phyloP scores from a whole-genome alignment of 53 echinoderm and acorn worm species.

The Actinopyga echinites region DNA sequence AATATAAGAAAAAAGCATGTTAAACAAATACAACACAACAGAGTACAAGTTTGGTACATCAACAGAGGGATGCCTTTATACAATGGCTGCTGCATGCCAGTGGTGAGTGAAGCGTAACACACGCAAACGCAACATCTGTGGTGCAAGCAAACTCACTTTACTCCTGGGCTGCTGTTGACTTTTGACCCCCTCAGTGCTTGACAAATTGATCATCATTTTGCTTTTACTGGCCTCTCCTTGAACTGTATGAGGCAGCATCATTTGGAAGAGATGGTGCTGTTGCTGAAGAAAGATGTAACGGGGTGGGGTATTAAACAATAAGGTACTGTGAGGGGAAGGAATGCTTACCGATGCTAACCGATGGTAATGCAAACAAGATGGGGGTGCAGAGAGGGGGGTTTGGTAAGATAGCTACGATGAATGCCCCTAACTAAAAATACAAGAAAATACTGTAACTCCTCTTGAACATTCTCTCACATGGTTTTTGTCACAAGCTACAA shows the following conservation, averaged over 20 bases:
- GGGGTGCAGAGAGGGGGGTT: no score
- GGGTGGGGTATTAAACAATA: background rate
- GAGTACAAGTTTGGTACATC: background rate
- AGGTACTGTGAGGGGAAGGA: no score
- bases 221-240: conserved; percentile 15
- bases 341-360: no score
- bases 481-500: no score
- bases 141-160: background rate
- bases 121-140: background rate
- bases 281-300: conserved; percentile 11
- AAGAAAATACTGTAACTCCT: no score
- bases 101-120: background rate
- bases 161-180: conserved; percentile 5
- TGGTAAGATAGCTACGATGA: no score
- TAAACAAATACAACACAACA: no score
- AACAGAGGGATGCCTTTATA: background rate
- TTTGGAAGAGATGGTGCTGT: conserved; percentile 33
- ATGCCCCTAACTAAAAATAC: no score
- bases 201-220: conserved; percentile 2
- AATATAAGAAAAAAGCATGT: no score
- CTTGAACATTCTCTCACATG: no score
- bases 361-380: no score
- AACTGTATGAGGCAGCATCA: conserved; percentile 22
- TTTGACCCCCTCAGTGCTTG: background rate
- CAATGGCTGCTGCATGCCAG: background rate